Evolutionary conservation across 2,888 invertebrate species (phyloP), one percentile per base, ranked within the genome.

Genomic region (Helicoverpa assulta): DNA sequence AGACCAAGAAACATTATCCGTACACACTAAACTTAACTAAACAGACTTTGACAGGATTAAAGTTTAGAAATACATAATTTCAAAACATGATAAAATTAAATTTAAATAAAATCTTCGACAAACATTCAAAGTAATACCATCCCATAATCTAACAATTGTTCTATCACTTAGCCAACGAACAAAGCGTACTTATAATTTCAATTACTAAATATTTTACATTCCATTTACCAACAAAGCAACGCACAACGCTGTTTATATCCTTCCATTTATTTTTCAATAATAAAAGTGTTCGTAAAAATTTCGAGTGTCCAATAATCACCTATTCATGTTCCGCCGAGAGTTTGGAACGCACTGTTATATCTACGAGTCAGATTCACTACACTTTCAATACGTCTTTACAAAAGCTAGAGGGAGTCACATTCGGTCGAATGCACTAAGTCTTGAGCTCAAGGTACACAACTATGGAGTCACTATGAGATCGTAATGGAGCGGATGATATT

Each of bases 161-260:
- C 92, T 93, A 93, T 88, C 85, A 86, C 89, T 91, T 92, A 92
- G 77, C 85, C 88, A 89, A 91, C 88, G 81, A 92, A 90, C 87
- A 88, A 93, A 94, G 92, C 92, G 87, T 93, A 92, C 91, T 91
- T 92, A 92, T 85, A 88, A 88, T 86, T 86, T 88, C 78, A 71
- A 85, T 88, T 88, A 80, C 87, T 90, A 88, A 89, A 88, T 85
- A 90, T 92, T 91, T 90, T 91, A 92, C 92, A 93, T 87, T 88
- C 88, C 88, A 89, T 89, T 85, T 87, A 88, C 91, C 92, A 95
- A 95, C 92, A 93, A 91, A 92, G 92, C 93, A 90, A 90, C 91
- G 92, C 93, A 92, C 92, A 91, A 92, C 91, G 89, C 91, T 88
- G 81, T 84, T 88, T 84, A 89, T 85, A 89, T 53, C 91, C 83